Evolutionary conservation across 2,113 vertebrate species (phyloP), one percentile per base, ranked within the genome.

Genomic region (Chionis minor): DNA sequence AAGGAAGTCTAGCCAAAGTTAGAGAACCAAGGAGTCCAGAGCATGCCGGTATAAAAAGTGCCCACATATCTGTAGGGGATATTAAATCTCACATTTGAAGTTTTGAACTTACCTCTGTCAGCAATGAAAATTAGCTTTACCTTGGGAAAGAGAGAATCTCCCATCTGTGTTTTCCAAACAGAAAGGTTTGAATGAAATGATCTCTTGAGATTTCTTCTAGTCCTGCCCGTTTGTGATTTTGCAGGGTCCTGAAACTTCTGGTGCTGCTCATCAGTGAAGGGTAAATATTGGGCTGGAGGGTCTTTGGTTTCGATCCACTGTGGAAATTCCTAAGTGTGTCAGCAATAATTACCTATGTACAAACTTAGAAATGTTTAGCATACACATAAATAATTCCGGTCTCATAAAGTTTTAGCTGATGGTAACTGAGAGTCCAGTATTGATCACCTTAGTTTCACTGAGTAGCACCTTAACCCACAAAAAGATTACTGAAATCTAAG

Each of bases 381-480:
- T 59, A 51, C 19, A 75, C 19, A 56, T 75, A 61, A 96, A 88
- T 89, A 90, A 94, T 94, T 92, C 77, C 35, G 58, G 61, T 65
- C 78, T 94, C 44, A 75, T 92, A 66, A 92, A 65, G 20, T 61
- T 86, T 65, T 89, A 91, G 42, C 27, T 91, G 52, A 45, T 45
- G 12, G 10, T 65, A 92, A 79, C 55, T 65, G 27, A 90, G 30
- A 85, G n/a, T 67, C 49, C 83, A 69, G 32, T 89, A 95, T 95
- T 79, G 94, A 96, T 96, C 24, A 54, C 54, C 30, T 62, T 74
- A 58, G 21, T 92, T 96, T 88, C 58, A 86, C 22, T 56, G 67
- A 92, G 28, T 61, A 83, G 17, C 26, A 93, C 69, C 52, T 92
- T 85, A 84, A 69, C 70, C 33, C 56, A 38, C 40, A 67, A 79